Percentiles rank a stretch among this genome's conserved stretches.
phyloP scores from a whole-genome alignment of 2,888 invertebrate genomes.

The Drosophila kambysellisi region DNA sequence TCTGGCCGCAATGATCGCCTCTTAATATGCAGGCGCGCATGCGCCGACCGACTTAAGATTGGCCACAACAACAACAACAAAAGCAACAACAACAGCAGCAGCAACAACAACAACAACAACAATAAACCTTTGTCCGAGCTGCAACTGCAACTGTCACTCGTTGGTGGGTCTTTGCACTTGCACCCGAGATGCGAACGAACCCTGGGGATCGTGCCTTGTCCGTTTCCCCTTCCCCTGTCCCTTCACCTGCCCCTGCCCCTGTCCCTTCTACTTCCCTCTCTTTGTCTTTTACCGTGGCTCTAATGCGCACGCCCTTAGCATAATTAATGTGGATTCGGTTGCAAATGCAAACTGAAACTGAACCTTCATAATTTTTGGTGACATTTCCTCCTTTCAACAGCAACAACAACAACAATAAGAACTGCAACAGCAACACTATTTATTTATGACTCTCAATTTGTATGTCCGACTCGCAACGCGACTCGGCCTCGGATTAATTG shows the following conservation, averaged over 20 bases:
- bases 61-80: constrained; percentile 53
- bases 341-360: constrained; percentile 25
- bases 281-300: constrained; percentile 22
- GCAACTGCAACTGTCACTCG: constrained; percentile 51
- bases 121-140: constrained; percentile 28
- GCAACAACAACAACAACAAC: constrained; percentile 20
- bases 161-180: constrained; percentile 67
- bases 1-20: constrained; percentile 53
- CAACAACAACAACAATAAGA: constrained; percentile 19
- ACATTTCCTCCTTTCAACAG: constrained; percentile 67
- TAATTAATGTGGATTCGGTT: constrained; percentile 66
- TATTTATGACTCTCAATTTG: constrained; percentile 78
- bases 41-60: constrained; percentile 72
- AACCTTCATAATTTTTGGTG: constrained; percentile 81
- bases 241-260: neutral
- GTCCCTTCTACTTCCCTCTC: neutral
- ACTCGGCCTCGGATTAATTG: constrained; percentile 76
- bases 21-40: constrained; percentile 80
- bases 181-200: constrained; percentile 30
- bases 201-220: constrained; percentile 42
- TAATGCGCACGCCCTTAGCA: constrained; percentile 72
- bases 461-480: constrained; percentile 71
- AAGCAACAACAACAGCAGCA: constrained; percentile 35
- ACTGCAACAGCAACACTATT: neutral
- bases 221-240: neutral